Evolutionary conservation across 2,888 invertebrate species (phyloP).

Genomic region (Spatulosminthurus flaviceps): DNA sequence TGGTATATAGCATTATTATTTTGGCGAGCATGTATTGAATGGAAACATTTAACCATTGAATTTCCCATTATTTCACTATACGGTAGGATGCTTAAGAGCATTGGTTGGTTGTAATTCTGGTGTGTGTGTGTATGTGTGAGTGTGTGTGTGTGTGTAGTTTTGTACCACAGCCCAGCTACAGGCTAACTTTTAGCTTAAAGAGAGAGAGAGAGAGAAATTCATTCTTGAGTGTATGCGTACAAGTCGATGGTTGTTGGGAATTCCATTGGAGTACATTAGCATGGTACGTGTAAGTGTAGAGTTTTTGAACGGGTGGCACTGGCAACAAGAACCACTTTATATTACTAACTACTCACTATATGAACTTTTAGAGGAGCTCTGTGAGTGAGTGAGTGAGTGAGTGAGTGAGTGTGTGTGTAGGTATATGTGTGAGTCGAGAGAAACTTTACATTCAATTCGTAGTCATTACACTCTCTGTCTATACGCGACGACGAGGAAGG

Average conservation of each 20-base stretch:
- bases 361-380: not conserved
- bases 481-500: slow-evolving; percentile 19
- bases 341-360: not conserved
- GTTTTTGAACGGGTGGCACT: slow-evolving; percentile 30
- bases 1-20: slow-evolving; percentile 1
- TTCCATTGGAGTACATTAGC: slow-evolving; percentile 47
- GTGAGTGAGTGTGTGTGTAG: slow-evolving; percentile 3
- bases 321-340: slow-evolving; percentile 22
- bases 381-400: slow-evolving; percentile 1
- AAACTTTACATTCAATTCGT: no score
- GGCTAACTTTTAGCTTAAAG: slow-evolving; percentile 26
- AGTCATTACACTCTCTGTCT: not conserved
- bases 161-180: not conserved
- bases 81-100: not conserved
- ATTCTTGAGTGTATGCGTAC: slow-evolving; percentile 47
- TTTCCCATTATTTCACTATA: slow-evolving; percentile 18
- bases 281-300: slow-evolving; percentile 28
- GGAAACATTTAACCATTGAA: slow-evolving; percentile 23
- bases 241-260: slow-evolving; percentile 44
- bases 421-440: no score
- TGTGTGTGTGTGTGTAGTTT: not conserved
- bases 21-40: slow-evolving; percentile 27
- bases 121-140: not conserved
- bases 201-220: no score
- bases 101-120: not conserved